A percentile compares a stretch with the other conserved stretches of the same genome.
Conservation (phyloP, 2,113 vertebrate genomes). For the Labeo rohita region DNA sequence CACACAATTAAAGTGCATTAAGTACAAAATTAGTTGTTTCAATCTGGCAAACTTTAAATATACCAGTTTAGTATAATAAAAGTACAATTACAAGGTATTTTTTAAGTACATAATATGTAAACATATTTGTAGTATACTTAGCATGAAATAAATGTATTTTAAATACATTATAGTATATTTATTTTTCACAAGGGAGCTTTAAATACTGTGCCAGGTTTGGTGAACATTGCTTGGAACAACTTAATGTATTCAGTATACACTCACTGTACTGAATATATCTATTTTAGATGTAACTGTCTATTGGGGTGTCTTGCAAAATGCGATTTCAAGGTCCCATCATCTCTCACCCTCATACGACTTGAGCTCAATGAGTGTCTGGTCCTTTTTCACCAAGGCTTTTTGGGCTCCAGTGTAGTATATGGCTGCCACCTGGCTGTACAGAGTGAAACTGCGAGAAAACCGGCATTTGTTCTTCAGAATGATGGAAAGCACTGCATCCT, state of each 20-base stretch:
- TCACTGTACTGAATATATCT: not conserved
- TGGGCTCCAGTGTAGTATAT: slow-evolving; percentile 87
- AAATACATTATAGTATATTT: too few relatives aligned
- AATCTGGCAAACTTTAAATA: too few relatives aligned
- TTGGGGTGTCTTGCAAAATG: not conserved
- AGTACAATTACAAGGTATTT: too few relatives aligned
- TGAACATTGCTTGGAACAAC: not conserved
- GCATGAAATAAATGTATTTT: too few relatives aligned
- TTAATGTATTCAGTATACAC: not conserved
- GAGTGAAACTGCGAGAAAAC: slow-evolving; percentile 65
- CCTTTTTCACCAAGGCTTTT: slow-evolving; percentile 76
- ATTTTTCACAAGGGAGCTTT: not conserved
- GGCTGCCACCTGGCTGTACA: slow-evolving; percentile 78
- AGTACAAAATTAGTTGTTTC: too few relatives aligned
- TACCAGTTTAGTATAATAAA: too few relatives aligned
- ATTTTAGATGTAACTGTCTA: not conserved
- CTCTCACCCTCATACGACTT: slow-evolving; percentile 74
- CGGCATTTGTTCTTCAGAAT: slow-evolving; percentile 73
- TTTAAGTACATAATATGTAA: too few relatives aligned
- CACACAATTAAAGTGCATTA: too few relatives aligned
- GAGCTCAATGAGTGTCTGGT: slow-evolving; percentile 62
- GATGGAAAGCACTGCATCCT: slow-evolving; percentile 73
- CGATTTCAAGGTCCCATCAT: not conserved
- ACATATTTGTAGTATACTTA: too few relatives aligned
- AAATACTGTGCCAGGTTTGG: not conserved